phyloP scores from a whole-genome alignment of 2,797 vertebrate species.

The Scyliorhinus canicula region DNA sequence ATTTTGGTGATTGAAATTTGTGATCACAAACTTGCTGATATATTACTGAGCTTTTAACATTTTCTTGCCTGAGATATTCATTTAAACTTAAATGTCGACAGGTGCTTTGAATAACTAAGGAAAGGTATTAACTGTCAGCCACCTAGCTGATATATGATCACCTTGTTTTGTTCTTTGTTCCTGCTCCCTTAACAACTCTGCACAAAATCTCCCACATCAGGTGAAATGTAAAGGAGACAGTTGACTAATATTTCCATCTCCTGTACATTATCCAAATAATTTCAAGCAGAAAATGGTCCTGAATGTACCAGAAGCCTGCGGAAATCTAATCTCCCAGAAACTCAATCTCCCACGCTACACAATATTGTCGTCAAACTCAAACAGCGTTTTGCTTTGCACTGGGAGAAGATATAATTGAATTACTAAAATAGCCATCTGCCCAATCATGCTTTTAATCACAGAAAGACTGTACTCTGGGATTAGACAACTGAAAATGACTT shows the following conservation, averaged over 20 bases:
- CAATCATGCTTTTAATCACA: constrained; percentile 30
- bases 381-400: neutral
- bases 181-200: neutral
- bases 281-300: constrained; percentile 43
- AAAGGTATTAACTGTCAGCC: constrained; percentile 35
- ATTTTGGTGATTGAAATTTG: neutral
- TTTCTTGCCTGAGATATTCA: neutral
- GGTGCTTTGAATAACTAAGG: constrained; percentile 30
- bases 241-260: constrained; percentile 46
- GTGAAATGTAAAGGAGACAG: constrained; percentile 39
- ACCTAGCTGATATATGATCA: constrained; percentile 25
- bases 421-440: constrained; percentile 36
- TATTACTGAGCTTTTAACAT: neutral
- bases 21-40: neutral
- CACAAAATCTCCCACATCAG: constrained; percentile 31
- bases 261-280: constrained; percentile 41
- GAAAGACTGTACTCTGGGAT: neutral
- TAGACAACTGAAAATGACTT: constrained; percentile 9
- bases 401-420: constrained; percentile 37
- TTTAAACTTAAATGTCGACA: constrained; percentile 30
- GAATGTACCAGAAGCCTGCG: constrained; percentile 53
- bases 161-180: constrained; percentile 32
- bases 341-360: constrained; percentile 52
- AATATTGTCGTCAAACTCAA: constrained; percentile 48
- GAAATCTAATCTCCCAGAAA: constrained; percentile 68